phyloP scores from a whole-genome alignment of 2,797 vertebrate genomes.

The Bufotes viridis region DNA sequence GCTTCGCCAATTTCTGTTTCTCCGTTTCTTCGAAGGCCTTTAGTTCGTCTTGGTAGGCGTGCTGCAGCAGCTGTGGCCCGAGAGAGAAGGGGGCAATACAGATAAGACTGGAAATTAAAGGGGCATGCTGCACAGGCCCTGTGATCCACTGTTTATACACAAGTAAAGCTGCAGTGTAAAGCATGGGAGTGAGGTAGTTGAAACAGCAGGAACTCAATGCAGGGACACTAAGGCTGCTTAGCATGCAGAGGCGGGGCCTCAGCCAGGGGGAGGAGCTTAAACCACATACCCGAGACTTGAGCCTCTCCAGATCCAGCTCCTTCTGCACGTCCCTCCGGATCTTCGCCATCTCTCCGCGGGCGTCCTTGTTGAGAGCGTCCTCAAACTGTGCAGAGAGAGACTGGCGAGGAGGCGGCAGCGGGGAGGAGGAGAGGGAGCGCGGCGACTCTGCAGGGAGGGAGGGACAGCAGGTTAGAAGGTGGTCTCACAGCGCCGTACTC shows the following conservation, averaged over 20 bases:
- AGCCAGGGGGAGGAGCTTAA: too few relatives aligned
- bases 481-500: too few relatives aligned
- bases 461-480: neutral
- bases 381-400: conserved; percentile 64
- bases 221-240: too few relatives aligned
- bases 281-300: conserved; percentile 71
- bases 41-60: conserved; percentile 81
- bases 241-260: too few relatives aligned
- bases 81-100: neutral
- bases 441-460: conserved; percentile 68
- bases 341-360: conserved; percentile 59
- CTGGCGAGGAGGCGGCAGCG: conserved; percentile 33
- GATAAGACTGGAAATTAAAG: too few relatives aligned
- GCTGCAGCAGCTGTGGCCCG: conserved; percentile 71
- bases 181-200: too few relatives aligned
- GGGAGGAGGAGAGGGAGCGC: conserved; percentile 81
- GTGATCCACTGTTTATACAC: too few relatives aligned
- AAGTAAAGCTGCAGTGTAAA: too few relatives aligned
- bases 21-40: conserved; percentile 78
- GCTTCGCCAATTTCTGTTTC: conserved; percentile 71
- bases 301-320: conserved; percentile 65
- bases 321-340: conserved; percentile 65
- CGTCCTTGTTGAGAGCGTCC: conserved; percentile 61
- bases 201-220: too few relatives aligned
- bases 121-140: too few relatives aligned